A percentile compares a stretch with the other conserved stretches of the same genome.
These are phyloP conservation scores for Sebastes jordani DNA, from an alignment of 2,797 vertebrate species.

Conservation along the genomic window DNA sequence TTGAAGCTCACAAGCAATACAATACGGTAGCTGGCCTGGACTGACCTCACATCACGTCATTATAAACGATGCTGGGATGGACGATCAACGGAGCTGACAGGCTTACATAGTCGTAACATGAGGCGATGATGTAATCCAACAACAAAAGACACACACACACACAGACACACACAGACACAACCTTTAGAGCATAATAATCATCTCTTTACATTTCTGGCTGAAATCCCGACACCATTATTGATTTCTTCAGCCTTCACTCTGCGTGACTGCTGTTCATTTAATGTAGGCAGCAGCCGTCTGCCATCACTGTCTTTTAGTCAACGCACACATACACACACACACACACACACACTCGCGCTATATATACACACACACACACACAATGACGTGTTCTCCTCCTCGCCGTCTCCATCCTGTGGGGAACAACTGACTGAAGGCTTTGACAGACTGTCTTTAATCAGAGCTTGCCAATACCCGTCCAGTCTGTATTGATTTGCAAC, in stretches of 20 bases:
- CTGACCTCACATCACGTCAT: not conserved
- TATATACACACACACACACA: slow-evolving; percentile 15
- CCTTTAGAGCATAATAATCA: slow-evolving; percentile 41
- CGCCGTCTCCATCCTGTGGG: slow-evolving; percentile 11
- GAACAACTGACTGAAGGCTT: slow-evolving; percentile 43
- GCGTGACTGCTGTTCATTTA: slow-evolving; percentile 26
- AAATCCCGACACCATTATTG: slow-evolving; percentile 50
- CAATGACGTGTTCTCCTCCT: slow-evolving; percentile 7
- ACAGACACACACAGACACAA: slow-evolving; percentile 12
- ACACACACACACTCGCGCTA: not conserved
- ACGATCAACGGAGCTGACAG: slow-evolving; percentile 16
- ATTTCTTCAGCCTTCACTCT: slow-evolving; percentile 50
- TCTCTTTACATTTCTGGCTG: slow-evolving; percentile 35
- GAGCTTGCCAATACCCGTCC: slow-evolving; percentile 64
- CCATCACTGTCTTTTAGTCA: slow-evolving; percentile 35
- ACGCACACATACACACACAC: not conserved
- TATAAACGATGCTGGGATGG: not conserved
- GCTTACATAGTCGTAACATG: slow-evolving; percentile 27
- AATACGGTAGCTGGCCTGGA: not conserved
- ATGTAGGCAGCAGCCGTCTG: slow-evolving; percentile 29
- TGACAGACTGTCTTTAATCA: slow-evolving; percentile 67
- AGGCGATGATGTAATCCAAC: slow-evolving; percentile 52
- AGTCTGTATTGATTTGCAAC: slow-evolving; percentile 58
- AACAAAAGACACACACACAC: slow-evolving; percentile 34
- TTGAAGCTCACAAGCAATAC: not conserved